These are phyloP conservation scores for Stigmatopora nigra DNA, from an alignment of 2,113 vertebrate species.

Conservation along the genomic window DNA sequence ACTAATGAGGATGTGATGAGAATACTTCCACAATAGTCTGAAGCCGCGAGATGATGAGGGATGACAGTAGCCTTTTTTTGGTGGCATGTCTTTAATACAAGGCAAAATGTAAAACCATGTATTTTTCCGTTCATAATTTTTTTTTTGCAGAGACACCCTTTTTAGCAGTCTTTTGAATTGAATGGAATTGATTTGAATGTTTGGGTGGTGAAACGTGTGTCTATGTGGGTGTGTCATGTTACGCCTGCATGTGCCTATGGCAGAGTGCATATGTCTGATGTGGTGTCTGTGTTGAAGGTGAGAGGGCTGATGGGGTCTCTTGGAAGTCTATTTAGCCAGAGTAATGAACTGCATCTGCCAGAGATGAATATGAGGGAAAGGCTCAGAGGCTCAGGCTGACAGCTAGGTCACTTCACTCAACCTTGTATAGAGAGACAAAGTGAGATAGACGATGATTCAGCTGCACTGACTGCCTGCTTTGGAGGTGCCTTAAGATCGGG, in stretches of 20 bases:
- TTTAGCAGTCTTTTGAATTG: background rate
- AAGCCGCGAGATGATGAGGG: too few species aligned
- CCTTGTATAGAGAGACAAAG: conserved; percentile 33
- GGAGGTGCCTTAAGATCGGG: conserved; percentile 25
- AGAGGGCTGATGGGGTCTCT: conserved; percentile 54
- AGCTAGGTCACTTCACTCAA: conserved; percentile 49
- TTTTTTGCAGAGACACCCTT: too few species aligned
- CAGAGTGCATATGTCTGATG: conserved; percentile 30
- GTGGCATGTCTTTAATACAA: conserved; percentile 23
- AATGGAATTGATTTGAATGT: background rate
- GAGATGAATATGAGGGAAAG: conserved; percentile 49
- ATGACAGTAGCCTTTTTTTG: too few species aligned
- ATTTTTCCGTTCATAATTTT: too few species aligned
- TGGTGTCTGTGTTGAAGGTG: conserved; percentile 48
- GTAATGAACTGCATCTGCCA: conserved; percentile 61
- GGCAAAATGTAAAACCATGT: conserved; percentile 8
- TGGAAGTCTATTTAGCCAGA: conserved; percentile 62
- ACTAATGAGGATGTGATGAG: too few species aligned
- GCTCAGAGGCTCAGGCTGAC: conserved; percentile 41
- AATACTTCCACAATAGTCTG: too few species aligned
- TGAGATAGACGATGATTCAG: conserved; percentile 36
- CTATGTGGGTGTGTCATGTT: conserved; percentile 18
- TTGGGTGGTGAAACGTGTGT: background rate
- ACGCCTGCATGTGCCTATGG: conserved; percentile 19
- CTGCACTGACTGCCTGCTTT: conserved; percentile 32